A percentile compares a stretch with the other conserved stretches of the same genome.
Evolutionary conservation across 2,113 vertebrate genomes (phyloP).

Genomic region (Macquaria ambigua): DNA sequence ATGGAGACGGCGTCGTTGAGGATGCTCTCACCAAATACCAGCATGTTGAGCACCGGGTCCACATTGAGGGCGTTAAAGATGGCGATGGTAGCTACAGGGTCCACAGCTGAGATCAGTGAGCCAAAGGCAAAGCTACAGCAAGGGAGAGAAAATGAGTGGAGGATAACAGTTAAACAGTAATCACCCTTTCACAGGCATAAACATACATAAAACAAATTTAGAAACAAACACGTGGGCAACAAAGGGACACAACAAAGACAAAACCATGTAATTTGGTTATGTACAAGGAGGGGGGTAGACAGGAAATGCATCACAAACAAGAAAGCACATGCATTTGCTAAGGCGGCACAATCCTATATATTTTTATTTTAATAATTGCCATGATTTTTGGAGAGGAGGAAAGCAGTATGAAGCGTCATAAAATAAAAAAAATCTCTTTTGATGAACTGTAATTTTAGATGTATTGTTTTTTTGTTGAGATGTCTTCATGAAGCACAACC

Average conservation of each 20-base stretch:
- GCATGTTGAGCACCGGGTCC: constrained; percentile 98
- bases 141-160: constrained; percentile 15
- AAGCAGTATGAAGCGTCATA: neutral
- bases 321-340: too few relatives aligned
- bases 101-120: constrained; percentile 98
- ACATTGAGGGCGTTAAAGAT: constrained; percentile 99
- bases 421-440: neutral
- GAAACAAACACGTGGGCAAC: neutral
- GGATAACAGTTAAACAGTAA: neutral
- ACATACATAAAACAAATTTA: neutral
- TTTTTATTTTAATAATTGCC: too few relatives aligned
- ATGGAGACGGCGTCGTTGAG: constrained; percentile 98
- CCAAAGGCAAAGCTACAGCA: constrained; percentile 94
- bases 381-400: neutral
- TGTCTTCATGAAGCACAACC: neutral
- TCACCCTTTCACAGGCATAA: neutral
- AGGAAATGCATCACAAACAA: neutral
- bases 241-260: neutral
- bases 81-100: constrained; percentile 97
- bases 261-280: neutral
- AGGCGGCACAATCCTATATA: neutral
- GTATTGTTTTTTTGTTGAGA: neutral
- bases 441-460: neutral
- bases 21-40: constrained; percentile 99
- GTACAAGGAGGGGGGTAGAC: neutral